Evolutionary conservation across 2,113 vertebrate genomes (phyloP).

Genomic region (Eudyptes chrysolophus): DNA sequence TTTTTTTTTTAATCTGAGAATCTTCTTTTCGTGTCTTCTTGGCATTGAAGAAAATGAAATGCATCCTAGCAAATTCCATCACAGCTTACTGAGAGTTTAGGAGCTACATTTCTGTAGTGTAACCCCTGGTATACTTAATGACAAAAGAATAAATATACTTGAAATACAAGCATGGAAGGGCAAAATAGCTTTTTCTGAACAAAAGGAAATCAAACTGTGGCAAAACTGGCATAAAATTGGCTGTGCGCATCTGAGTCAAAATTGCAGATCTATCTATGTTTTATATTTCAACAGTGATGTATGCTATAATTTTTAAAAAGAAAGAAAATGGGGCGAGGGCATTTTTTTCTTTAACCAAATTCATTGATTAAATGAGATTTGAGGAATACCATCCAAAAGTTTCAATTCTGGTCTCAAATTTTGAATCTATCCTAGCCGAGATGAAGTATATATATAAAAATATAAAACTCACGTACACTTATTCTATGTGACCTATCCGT

Average conservation of each 20-base stretch:
- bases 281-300: background rate
- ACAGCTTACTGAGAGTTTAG: background rate
- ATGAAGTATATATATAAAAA: background rate
- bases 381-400: background rate
- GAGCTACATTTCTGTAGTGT: background rate
- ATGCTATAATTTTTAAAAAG: background rate
- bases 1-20: background rate
- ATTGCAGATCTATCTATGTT: background rate
- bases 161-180: background rate
- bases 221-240: background rate
- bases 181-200: background rate
- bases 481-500: background rate
- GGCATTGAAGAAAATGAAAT: background rate
- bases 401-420: background rate
- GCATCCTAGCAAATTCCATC: background rate
- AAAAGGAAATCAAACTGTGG: background rate
- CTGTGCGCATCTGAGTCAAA: background rate
- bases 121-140: background rate
- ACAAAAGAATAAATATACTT: background rate
- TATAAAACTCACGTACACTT: background rate
- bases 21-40: background rate
- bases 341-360: background rate
- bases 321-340: rapidly evolving
- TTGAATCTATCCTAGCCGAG: background rate
- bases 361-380: background rate